Evolutionary conservation across 2,113 vertebrate species (phyloP), one percentile per base, ranked within the genome.

Genomic region (Trematocara zebra): DNA sequence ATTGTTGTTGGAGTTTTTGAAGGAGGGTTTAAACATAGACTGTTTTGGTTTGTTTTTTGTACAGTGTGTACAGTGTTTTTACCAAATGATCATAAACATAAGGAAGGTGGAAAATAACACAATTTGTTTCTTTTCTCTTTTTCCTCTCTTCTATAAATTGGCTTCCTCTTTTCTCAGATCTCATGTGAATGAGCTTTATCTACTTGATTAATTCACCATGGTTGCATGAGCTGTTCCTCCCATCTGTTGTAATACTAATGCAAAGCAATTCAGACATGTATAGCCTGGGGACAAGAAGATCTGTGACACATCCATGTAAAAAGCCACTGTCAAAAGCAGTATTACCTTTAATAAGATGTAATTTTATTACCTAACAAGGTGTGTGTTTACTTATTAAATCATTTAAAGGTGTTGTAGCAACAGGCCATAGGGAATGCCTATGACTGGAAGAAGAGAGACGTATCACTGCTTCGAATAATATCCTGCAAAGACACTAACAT

Each of bases 361-460:
- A 96, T 93, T 96, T 89, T 78, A 94, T 94, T 95, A 94, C 95
- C 93, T 96, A 96, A 94, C 78, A 83, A 42, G 90, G 83, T 88
- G 80, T 95, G 81, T 92, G 88, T 96, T 86, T 92, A 79, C 88
- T 92, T 95, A 95, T 93, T 90, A 94, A 94, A 96, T 95, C 87
- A 94, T 95, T 94, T 93, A 92, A 91, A 83, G 90, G 90, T 95
- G 93, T 89, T 95, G 88, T 86, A 82, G 87, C n/a, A 15, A 85
- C 54, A 11, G 52, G 85, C 89, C 89, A 17, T 18, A 28, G 88
- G 51, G 84, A 84, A 56, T 18, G 87, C 74, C 74, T 51, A 79
- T 69, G 64, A 18, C 15, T 20, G 12, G 53, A 86, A 81, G 84
- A 89, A 33, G 61, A 90, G 80, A 91, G 78, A 87, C 4, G 31